Conservation (phyloP, 2,113 vertebrate species). For the Probosciger aterrimus region DNA sequence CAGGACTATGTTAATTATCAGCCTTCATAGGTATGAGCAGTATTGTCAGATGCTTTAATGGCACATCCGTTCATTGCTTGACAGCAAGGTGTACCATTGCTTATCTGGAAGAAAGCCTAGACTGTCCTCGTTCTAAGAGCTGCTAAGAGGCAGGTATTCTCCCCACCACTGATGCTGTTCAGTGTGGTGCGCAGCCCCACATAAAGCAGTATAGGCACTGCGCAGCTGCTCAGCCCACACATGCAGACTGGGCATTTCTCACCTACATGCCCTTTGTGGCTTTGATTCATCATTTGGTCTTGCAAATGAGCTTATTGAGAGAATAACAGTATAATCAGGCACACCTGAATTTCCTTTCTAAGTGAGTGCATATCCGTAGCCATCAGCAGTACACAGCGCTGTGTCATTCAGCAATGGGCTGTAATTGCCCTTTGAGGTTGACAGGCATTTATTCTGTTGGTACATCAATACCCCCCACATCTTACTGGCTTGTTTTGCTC, state of each 20-base stretch:
- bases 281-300: not conserved
- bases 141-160: not conserved
- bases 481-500: not conserved
- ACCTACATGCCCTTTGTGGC: not conserved
- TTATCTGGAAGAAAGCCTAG: not conserved
- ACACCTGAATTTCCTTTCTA: not conserved
- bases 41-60: not conserved
- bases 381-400: not conserved
- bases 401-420: not conserved
- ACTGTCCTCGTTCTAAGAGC: not conserved
- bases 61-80: not conserved
- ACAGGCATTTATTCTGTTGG: not conserved
- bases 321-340: not conserved
- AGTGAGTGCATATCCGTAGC: not conserved
- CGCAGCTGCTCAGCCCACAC: not conserved
- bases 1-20: not conserved
- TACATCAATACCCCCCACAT: not conserved
- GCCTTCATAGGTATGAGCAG: not conserved
- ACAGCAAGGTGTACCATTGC: not conserved
- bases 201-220: not conserved
- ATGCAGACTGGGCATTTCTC: not conserved
- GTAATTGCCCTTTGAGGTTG: not conserved
- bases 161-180: not conserved
- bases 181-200: not conserved
- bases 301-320: not conserved